Conservation (phyloP, 2,797 vertebrate species). For the Dryobates pubescens region DNA sequence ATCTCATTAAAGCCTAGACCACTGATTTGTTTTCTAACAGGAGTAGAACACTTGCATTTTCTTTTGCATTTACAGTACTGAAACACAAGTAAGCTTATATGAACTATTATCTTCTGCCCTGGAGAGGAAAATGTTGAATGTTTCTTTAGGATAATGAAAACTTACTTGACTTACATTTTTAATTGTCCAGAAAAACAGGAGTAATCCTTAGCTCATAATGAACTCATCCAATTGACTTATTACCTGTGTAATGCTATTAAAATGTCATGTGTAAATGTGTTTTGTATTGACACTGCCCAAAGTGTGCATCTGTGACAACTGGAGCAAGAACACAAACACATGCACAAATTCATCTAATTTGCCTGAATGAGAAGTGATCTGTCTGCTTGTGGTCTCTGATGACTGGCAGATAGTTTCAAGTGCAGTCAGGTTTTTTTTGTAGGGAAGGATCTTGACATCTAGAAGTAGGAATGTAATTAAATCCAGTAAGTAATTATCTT, state of each 20-base stretch:
- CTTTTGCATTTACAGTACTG: neutral
- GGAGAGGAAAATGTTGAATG: neutral
- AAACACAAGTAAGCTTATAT: neutral
- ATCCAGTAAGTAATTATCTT: neutral
- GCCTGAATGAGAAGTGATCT: neutral
- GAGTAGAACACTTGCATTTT: neutral
- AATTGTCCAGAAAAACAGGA: neutral
- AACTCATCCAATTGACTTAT: neutral
- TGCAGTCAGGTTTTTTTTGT: neutral
- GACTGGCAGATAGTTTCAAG: neutral
- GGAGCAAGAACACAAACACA: neutral
- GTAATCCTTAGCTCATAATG: neutral
- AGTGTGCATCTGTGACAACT: neutral
- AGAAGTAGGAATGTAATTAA: neutral
- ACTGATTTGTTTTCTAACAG: neutral
- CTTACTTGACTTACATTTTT: neutral
- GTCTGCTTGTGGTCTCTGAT: neutral
- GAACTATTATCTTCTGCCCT: neutral
- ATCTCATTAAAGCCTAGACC: neutral
- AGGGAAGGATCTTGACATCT: neutral
- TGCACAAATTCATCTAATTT: neutral
- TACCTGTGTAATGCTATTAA: neutral
- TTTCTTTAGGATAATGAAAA: neutral
- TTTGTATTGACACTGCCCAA: neutral
- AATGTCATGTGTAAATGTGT: neutral